These are phyloP conservation scores for Eilema griseolum DNA, from an alignment of 2,888 invertebrate species.

Conservation along the genomic window DNA sequence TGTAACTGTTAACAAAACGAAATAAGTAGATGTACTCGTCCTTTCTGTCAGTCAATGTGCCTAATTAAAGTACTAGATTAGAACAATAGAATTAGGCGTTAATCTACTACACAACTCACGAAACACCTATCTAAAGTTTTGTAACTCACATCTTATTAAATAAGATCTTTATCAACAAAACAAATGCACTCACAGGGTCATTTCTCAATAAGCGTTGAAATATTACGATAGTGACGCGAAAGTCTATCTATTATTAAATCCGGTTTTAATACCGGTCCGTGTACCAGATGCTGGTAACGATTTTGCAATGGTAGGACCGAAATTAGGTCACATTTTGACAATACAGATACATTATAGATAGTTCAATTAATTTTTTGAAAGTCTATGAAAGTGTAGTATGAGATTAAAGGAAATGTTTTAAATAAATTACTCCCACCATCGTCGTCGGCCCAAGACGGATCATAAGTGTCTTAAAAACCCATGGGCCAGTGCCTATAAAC, in stretches of 20 bases:
- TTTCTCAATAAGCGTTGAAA: constrained; percentile 18
- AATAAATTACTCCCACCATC: no score
- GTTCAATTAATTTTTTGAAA: no score
- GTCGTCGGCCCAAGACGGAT: no score
- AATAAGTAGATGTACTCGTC: no score
- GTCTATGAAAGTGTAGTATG: no score
- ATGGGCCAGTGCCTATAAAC: neutral
- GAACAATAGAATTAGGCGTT: no score
- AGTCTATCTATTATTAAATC: constrained; percentile 48
- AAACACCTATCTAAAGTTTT: neutral
- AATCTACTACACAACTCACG: neutral
- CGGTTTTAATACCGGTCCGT: constrained; percentile 21
- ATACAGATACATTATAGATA: constrained; percentile 1
- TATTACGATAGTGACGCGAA: constrained; percentile 35
- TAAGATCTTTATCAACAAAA: constrained; percentile 42
- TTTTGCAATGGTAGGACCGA: constrained; percentile 44
- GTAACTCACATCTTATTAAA: neutral
- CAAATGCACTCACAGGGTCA: constrained; percentile 46
- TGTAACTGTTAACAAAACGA: no score
- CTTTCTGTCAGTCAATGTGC: no score
- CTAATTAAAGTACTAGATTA: no score
- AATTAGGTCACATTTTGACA: constrained; percentile 12
- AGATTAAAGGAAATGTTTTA: no score
- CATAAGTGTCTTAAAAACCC: neutral
- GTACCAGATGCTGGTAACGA: constrained; percentile 22